Conservation (phyloP, 2,888 invertebrate genomes). For the Morpho deidamia region DNA sequence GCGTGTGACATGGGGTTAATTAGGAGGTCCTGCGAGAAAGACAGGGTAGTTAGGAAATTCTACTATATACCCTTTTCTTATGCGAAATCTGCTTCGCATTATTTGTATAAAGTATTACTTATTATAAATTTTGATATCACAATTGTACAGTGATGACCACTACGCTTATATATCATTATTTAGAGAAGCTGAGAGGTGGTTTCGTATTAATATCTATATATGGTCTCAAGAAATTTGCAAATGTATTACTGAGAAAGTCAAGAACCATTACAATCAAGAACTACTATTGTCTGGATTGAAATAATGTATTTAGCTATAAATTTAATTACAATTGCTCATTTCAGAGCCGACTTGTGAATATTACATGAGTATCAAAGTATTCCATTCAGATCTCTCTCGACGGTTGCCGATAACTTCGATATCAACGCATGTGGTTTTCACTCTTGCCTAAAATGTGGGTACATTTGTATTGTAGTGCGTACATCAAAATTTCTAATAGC, state of each 20-base stretch:
- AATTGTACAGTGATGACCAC: no score
- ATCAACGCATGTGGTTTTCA: slow-evolving; percentile 55
- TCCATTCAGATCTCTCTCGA: slow-evolving; percentile 64
- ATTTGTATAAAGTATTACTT: no score
- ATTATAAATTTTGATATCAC: no score
- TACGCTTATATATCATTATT: no score
- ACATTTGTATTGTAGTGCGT: no score
- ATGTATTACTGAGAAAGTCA: no score
- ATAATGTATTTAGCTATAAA: neutral
- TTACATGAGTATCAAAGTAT: slow-evolving; percentile 66
- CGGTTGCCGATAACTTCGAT: slow-evolving; percentile 60
- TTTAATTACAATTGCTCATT: slow-evolving; percentile 28
- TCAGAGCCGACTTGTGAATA: slow-evolving; percentile 61
- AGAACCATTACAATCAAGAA: neutral
- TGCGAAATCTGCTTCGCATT: neutral
- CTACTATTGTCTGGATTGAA: neutral
- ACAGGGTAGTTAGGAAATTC: neutral
- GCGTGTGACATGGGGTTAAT: slow-evolving; percentile 11
- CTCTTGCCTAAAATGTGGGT: slow-evolving; percentile 14
- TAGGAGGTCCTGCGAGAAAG: slow-evolving; percentile 6
- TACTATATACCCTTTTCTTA: neutral
- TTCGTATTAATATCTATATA: no score
- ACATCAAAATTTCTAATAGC: neutral
- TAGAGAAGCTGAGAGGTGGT: no score
- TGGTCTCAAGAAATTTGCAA: no score